phyloP scores from a whole-genome alignment of 64 coral and sea anemone genomes.

The Pocillopora verrucosa region DNA sequence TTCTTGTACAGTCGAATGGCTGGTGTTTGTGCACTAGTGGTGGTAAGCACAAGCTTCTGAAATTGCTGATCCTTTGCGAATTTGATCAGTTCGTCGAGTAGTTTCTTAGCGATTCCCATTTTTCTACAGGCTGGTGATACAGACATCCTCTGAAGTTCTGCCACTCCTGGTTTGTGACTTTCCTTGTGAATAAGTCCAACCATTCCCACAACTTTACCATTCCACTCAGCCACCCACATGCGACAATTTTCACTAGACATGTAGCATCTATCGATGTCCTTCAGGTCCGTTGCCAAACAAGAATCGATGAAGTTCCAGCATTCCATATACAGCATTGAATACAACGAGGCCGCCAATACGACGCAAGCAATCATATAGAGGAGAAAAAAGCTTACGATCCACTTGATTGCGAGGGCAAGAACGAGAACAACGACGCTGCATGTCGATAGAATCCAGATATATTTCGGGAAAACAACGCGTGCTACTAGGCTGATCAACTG shows the following conservation, averaged over 20 bases:
- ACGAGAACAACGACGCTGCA: constrained; percentile 37
- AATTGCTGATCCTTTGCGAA: constrained; percentile 54
- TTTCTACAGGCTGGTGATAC: constrained; percentile 37
- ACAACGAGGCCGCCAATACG: constrained; percentile 53
- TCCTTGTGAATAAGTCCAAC: constrained; percentile 46
- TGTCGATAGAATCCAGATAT: constrained; percentile 29
- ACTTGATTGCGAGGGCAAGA: constrained; percentile 33
- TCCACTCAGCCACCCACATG: constrained; percentile 72
- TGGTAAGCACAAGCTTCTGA: constrained; percentile 65
- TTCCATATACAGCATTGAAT: constrained; percentile 62
- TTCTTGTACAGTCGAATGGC: constrained; percentile 69
- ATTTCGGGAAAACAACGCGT: constrained; percentile 57
- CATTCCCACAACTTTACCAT: constrained; percentile 69
- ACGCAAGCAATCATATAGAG: constrained; percentile 57
- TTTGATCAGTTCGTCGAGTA: constrained; percentile 37
- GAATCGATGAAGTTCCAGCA: constrained; percentile 43
- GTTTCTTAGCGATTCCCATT: constrained; percentile 68
- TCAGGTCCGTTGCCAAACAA: constrained; percentile 58
- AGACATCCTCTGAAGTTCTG: constrained; percentile 78
- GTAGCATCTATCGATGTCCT: constrained; percentile 66
- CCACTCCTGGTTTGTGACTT: constrained; percentile 54
- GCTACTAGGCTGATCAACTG: constrained; percentile 36
- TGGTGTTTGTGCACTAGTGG: constrained; percentile 56
- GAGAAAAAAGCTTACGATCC: constrained; percentile 39
- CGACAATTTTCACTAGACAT: constrained; percentile 52